Evolutionary conservation across 2,888 invertebrate genomes (phyloP).

Genomic region (Rhaphigaster nebulosa): DNA sequence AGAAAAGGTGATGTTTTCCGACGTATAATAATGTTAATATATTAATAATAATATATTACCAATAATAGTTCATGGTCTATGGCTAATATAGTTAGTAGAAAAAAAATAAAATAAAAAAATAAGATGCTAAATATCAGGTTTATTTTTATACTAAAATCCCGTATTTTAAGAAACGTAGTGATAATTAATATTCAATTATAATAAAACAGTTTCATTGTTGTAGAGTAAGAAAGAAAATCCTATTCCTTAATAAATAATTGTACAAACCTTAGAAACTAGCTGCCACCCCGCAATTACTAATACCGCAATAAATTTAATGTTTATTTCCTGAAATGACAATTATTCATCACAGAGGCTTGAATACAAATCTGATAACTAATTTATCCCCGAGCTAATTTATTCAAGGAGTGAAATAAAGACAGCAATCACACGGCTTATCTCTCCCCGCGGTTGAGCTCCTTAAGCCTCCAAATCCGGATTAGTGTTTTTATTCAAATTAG

Average conservation of each 20-base stretch:
- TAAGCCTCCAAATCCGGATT: slow-evolving; percentile 30
- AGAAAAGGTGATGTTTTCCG: too few relatives aligned
- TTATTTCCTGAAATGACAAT: background rate
- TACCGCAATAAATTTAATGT: background rate
- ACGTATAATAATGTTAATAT: too few relatives aligned
- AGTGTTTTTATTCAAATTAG: slow-evolving; percentile 44
- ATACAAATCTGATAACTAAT: slow-evolving; percentile 46
- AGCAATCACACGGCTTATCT: slow-evolving; percentile 43
- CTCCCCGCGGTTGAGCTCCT: slow-evolving; percentile 6
- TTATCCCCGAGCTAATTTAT: slow-evolving; percentile 34
- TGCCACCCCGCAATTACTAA: background rate
- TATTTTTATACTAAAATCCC: too few relatives aligned
- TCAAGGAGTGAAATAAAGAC: slow-evolving; percentile 43
- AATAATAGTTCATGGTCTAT: too few relatives aligned
- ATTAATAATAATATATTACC: too few relatives aligned
- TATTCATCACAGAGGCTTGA: slow-evolving; percentile 19
- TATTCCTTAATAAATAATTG: background rate
- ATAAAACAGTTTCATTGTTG: too few relatives aligned
- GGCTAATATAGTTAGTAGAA: too few relatives aligned
- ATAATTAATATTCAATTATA: too few relatives aligned
- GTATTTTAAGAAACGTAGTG: too few relatives aligned
- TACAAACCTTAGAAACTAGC: background rate
- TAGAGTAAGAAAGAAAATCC: too few relatives aligned
- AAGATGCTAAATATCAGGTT: too few relatives aligned
- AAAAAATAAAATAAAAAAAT: too few relatives aligned